A percentile compares a stretch with the other conserved stretches of the same genome.
Conservation (phyloP, 2,113 vertebrate genomes). For the Sphyrna mokarran region DNA sequence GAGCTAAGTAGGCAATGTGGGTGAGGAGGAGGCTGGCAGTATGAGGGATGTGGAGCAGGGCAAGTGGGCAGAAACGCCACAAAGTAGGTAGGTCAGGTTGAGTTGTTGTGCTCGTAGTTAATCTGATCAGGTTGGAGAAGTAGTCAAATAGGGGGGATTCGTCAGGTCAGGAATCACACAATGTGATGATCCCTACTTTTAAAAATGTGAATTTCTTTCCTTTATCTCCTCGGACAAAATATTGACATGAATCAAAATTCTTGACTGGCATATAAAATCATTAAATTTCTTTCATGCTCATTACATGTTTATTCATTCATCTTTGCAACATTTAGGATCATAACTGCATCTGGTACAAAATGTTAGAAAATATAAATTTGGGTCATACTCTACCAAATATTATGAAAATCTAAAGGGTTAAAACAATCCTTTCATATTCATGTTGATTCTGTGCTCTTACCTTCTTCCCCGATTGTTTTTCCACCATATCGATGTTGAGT, state of each 20-base stretch:
- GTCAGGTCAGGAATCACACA: background rate
- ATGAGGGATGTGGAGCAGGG: too few relatives aligned
- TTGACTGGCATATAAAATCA: background rate
- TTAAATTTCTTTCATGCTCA: background rate
- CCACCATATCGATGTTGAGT: slow-evolving; percentile 98
- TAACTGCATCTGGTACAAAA: background rate
- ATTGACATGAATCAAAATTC: background rate
- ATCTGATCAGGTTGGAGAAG: too few relatives aligned
- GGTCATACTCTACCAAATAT: background rate
- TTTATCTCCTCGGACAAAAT: background rate
- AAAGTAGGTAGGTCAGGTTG: too few relatives aligned
- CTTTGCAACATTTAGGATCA: background rate
- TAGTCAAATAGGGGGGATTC: too few relatives aligned
- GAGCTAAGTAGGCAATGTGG: too few relatives aligned
- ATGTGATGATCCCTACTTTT: background rate
- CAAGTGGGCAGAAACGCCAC: too few relatives aligned
- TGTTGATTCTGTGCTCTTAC: slow-evolving; percentile 48
- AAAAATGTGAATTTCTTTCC: background rate
- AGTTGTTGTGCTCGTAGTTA: too few relatives aligned
- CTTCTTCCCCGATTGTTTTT: slow-evolving; percentile 99
- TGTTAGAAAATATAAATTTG: background rate
- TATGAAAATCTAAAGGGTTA: background rate
- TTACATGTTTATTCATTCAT: background rate
- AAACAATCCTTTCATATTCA: background rate
- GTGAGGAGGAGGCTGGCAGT: too few relatives aligned